phyloP scores from a whole-genome alignment of 2,797 vertebrate genomes.

The Catostomus latipinnis region DNA sequence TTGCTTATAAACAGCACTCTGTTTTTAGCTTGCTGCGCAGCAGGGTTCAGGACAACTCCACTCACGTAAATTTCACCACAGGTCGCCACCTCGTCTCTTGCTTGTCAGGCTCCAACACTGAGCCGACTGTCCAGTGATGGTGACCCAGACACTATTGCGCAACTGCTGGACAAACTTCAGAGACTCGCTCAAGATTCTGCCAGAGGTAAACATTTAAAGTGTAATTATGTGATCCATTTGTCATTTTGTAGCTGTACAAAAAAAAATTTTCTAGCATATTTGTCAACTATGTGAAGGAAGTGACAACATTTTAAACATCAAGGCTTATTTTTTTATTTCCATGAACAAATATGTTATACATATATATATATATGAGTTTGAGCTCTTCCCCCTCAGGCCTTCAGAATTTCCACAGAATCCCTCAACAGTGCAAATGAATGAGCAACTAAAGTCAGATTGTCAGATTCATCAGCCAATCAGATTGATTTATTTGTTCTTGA shows the following conservation, averaged over 20 bases:
- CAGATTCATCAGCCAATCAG: no score
- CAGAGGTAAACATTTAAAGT: conserved; percentile 27
- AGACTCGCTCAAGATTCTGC: not conserved
- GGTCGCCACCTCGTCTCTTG: conserved; percentile 23
- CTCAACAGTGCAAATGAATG: no score
- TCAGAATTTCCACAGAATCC: no score
- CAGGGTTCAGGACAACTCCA: conserved; percentile 57
- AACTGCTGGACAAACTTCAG: conserved; percentile 31
- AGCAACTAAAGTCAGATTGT: no score
- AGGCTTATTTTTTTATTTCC: not conserved
- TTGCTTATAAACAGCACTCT: conserved; percentile 71
- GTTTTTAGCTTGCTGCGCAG: conserved; percentile 71
- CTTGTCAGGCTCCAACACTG: conserved; percentile 31
- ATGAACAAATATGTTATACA: no score
- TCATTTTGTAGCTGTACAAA: conserved; percentile 5
- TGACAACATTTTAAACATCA: not conserved
- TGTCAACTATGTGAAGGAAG: not conserved
- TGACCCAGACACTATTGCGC: conserved; percentile 17
- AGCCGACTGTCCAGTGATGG: conserved; percentile 28
- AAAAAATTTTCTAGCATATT: not conserved
- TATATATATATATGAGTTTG: no score
- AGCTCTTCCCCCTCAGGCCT: no score
- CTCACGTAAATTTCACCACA: conserved; percentile 44
- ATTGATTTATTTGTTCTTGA: no score
- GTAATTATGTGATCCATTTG: conserved; percentile 7